Conservation (phyloP, 2,113 vertebrate species). For the Hydropotes inermis region DNA sequence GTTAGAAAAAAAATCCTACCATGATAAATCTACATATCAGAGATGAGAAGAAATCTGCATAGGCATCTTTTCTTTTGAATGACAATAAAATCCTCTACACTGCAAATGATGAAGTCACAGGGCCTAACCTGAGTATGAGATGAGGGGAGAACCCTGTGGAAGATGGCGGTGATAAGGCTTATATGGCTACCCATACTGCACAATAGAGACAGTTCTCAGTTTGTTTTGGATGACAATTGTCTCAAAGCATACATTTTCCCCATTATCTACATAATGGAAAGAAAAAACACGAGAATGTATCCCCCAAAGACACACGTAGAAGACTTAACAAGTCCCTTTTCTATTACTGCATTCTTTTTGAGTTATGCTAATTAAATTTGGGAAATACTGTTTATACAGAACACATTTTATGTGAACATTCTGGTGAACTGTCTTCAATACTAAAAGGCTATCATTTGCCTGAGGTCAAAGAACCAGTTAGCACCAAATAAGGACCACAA, state of each 20-base stretch:
- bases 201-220: not conserved
- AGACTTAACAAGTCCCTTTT: not conserved
- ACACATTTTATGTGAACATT: constrained; percentile 31
- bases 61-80: not conserved
- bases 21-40: not conserved
- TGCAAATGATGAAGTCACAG: not conserved
- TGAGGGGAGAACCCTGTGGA: not conserved
- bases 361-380: constrained; percentile 17
- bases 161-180: not conserved
- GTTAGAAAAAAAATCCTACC: not conserved
- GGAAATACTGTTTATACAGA: not conserved
- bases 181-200: not conserved
- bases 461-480: not conserved
- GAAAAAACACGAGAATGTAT: not conserved
- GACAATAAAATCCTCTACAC: not conserved
- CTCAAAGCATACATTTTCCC: not conserved
- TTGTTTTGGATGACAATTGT: not conserved
- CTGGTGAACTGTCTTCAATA: not conserved
- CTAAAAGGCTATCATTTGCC: not conserved
- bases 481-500: not conserved
- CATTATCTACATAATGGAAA: not conserved
- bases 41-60: not conserved
- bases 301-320: not conserved
- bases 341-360: not conserved
- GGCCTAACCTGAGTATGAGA: not conserved